phyloP scores from a whole-genome alignment of 2,113 vertebrate species.

The Erpornis zantholeuca region DNA sequence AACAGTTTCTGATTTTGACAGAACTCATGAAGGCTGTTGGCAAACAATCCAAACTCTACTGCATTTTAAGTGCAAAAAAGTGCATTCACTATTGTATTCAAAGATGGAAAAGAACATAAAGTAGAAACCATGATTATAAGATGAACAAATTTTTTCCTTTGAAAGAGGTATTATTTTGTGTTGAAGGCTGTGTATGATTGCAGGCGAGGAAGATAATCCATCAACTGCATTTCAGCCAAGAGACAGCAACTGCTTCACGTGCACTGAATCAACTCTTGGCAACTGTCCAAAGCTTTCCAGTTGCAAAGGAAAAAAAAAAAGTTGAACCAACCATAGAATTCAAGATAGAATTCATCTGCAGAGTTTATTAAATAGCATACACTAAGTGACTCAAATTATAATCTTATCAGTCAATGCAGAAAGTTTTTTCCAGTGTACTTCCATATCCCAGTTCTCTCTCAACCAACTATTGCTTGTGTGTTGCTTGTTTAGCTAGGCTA shows the following conservation, averaged over 20 bases:
- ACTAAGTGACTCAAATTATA: neutral
- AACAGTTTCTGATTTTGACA: neutral
- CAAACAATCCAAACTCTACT: neutral
- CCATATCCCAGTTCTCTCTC: neutral
- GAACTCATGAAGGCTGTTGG: neutral
- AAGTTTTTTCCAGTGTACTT: neutral
- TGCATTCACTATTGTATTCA: neutral
- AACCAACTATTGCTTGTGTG: neutral
- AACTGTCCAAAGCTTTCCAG: neutral
- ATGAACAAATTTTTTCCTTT: neutral
- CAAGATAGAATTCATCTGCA: neutral
- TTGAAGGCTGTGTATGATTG: neutral
- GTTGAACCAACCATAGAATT: neutral
- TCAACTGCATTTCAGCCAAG: neutral
- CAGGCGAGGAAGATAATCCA: neutral
- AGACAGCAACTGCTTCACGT: rapidly evolving
- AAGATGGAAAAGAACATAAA: neutral
- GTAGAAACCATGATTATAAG: neutral
- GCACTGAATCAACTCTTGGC: neutral
- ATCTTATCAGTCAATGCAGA: neutral
- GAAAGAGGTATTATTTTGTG: neutral
- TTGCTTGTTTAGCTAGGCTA: neutral
- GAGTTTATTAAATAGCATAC: neutral
- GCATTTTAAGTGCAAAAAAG: neutral
- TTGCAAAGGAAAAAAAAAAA: neutral